phyloP scores from a whole-genome alignment of 2,888 invertebrate species.

The Fabriciana adippe region DNA sequence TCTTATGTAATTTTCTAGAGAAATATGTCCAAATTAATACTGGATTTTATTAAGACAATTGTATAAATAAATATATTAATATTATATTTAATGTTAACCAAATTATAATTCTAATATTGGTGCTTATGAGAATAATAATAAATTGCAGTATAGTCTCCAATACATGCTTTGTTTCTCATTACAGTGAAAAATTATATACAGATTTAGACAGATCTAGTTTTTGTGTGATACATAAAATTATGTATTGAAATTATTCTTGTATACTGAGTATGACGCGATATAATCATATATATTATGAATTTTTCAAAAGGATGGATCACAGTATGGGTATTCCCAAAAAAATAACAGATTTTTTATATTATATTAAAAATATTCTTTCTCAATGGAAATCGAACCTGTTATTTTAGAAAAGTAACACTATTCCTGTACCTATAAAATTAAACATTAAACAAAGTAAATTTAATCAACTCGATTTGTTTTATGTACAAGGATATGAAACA shows the following conservation, averaged over 20 bases:
- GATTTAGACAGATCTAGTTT: constrained; percentile 23
- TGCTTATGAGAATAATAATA: constrained; percentile 62
- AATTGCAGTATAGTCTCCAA: constrained; percentile 48
- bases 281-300: too few relatives aligned
- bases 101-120: constrained; percentile 58
- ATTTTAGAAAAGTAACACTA: too few relatives aligned
- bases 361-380: too few relatives aligned
- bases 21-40: constrained; percentile 21
- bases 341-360: too few relatives aligned
- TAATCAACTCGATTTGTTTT: too few relatives aligned
- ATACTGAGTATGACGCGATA: neutral
- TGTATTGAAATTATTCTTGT: neutral
- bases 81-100: constrained; percentile 22
- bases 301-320: too few relatives aligned
- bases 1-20: constrained; percentile 13
- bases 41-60: constrained; percentile 24
- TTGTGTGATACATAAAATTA: neutral
- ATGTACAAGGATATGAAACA: too few relatives aligned
- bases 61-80: constrained; percentile 28
- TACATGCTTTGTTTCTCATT: constrained; percentile 36
- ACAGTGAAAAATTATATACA: constrained; percentile 26
- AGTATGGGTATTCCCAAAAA: too few relatives aligned
- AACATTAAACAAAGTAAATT: too few relatives aligned
- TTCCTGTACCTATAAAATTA: too few relatives aligned
- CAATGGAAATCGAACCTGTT: too few relatives aligned